phyloP scores from a whole-genome alignment of 2,888 invertebrate genomes.

The Nomada lathburiana region DNA sequence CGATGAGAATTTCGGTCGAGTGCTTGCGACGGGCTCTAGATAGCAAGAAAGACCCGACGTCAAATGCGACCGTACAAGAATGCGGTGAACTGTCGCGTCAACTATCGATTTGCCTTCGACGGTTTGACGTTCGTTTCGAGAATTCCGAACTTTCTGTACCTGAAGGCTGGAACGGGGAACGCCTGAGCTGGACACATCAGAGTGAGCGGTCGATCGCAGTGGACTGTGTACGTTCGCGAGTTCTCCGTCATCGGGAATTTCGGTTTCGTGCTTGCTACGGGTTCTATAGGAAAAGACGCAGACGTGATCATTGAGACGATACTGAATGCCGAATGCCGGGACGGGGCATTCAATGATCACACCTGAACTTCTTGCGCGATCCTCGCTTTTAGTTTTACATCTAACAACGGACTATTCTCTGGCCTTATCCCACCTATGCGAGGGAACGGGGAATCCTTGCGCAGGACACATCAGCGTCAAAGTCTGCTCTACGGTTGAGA shows the following conservation, averaged over 20 bases:
- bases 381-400: slow-evolving; percentile 51
- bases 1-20: slow-evolving; percentile 88
- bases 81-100: neutral
- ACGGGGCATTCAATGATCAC: slow-evolving; percentile 54
- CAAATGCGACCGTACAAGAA: slow-evolving; percentile 5
- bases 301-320: slow-evolving; percentile 32
- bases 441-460: slow-evolving; percentile 86
- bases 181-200: slow-evolving; percentile 92
- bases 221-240: slow-evolving; percentile 81
- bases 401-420: neutral
- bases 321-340: slow-evolving; percentile 34
- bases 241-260: slow-evolving; percentile 83
- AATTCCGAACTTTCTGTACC: slow-evolving; percentile 63
- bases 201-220: slow-evolving; percentile 84
- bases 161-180: slow-evolving; percentile 84
- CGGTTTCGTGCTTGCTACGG: slow-evolving; percentile 83
- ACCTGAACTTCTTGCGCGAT: slow-evolving; percentile 64
- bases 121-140: slow-evolving; percentile 24
- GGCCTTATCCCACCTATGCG: slow-evolving; percentile 84
- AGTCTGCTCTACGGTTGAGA: slow-evolving; percentile 80
- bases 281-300: slow-evolving; percentile 76
- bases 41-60: slow-evolving; percentile 23
- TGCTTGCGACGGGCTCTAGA: slow-evolving; percentile 87
- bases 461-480: slow-evolving; percentile 85
- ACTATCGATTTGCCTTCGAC: slow-evolving; percentile 10